These are phyloP conservation scores for Theristus sp. DNA, from an alignment of 2,888 invertebrate species.

Conservation along the genomic window DNA sequence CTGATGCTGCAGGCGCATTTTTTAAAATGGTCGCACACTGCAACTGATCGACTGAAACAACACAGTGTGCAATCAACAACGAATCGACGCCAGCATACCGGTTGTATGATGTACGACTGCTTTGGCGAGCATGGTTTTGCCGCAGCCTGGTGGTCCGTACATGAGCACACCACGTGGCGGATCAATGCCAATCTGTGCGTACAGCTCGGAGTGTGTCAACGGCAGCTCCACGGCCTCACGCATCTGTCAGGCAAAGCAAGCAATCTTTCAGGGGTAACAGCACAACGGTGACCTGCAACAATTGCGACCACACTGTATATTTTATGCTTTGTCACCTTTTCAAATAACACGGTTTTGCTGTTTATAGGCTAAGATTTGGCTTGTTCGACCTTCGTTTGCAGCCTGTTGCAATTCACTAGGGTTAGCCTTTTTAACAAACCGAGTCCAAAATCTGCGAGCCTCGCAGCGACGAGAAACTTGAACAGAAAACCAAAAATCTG, in stretches of 20 bases:
- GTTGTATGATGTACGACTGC: conserved; percentile 96
- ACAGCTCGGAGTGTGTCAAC: conserved; percentile 89
- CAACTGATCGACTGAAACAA: too few relatives aligned
- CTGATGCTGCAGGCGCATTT: too few relatives aligned
- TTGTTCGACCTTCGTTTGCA: too few relatives aligned
- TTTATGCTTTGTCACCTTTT: too few relatives aligned
- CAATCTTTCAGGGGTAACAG: not conserved
- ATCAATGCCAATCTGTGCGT: conserved; percentile 91
- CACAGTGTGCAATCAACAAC: not conserved
- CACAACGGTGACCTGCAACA: too few relatives aligned
- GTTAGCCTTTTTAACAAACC: too few relatives aligned
- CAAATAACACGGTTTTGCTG: too few relatives aligned
- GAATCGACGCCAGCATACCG: conserved; percentile 37
- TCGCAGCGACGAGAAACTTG: not conserved
- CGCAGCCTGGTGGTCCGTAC: conserved; percentile 98
- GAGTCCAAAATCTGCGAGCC: too few relatives aligned
- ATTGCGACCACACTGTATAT: too few relatives aligned
- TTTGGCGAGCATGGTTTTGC: conserved; percentile 98
- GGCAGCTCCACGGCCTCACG: conserved; percentile 92
- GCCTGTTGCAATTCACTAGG: too few relatives aligned
- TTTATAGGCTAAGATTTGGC: too few relatives aligned
- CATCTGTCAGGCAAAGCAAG: not conserved
- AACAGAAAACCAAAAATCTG: not conserved
- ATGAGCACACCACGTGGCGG: conserved; percentile 92
- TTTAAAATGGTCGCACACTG: too few relatives aligned